These are phyloP conservation scores for Montipora sp. DNA, from an alignment of 64 coral and sea anemone species.

Conservation along the genomic window DNA sequence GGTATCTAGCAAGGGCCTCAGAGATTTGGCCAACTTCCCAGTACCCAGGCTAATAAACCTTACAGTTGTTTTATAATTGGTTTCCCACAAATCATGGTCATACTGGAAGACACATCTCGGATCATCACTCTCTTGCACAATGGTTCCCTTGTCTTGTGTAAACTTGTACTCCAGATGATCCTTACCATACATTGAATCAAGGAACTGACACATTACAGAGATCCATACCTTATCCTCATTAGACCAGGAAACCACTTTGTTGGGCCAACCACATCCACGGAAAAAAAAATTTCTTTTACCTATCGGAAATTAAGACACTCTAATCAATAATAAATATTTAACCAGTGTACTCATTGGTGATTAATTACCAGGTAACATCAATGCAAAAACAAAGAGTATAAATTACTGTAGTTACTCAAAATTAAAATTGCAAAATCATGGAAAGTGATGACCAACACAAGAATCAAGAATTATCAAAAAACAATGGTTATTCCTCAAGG, in stretches of 20 bases:
- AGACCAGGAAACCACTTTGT: constrained; percentile 11
- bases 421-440: too few species aligned
- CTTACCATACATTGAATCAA: constrained; percentile 39
- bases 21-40: background rate
- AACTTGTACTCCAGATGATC: constrained; percentile 14
- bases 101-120: background rate
- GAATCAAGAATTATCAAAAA: too few species aligned
- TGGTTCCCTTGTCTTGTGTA: constrained; percentile 3
- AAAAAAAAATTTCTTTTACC: constrained; percentile 24
- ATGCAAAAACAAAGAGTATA: background rate
- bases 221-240: constrained; percentile 45
- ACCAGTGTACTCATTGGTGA: background rate
- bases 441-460: too few species aligned
- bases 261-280: constrained; percentile 40
- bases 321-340: background rate
- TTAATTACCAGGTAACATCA: background rate
- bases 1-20: background rate
- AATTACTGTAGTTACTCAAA: too few species aligned
- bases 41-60: background rate
- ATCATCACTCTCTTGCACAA: background rate
- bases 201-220: constrained; percentile 3
- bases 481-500: too few species aligned
- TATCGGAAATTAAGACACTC: background rate
- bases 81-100: constrained; percentile 26
- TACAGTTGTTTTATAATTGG: background rate